Evolutionary conservation across 2,113 vertebrate species (phyloP).

Genomic region (Eolophus roseicapilla): DNA sequence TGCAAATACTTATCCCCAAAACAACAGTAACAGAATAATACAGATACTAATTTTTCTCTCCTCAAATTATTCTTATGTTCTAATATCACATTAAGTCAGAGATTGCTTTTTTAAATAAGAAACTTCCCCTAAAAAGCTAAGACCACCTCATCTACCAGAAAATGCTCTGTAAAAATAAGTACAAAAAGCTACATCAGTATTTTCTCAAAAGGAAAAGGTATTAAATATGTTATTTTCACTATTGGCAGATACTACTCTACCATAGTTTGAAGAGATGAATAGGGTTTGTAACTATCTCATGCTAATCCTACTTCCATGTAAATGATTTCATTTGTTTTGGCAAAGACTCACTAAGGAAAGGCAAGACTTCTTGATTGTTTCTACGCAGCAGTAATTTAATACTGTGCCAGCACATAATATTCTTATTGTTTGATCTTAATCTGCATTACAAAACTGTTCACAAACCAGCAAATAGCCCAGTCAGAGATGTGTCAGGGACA

Average conservation of each 20-base stretch:
- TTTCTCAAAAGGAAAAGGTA: not conserved
- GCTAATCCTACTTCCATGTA: not conserved
- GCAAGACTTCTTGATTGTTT: not conserved
- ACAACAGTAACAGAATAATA: not conserved
- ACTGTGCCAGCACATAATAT: not conserved
- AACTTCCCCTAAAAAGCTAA: not conserved
- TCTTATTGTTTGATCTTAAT: not conserved
- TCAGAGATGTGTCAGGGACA: not conserved
- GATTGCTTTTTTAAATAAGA: not conserved
- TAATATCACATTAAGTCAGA: not conserved
- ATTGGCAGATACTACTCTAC: not conserved
- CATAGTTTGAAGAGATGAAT: not conserved
- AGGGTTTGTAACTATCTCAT: not conserved
- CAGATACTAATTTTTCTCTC: not conserved
- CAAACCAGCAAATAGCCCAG: not conserved
- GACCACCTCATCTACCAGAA: not conserved
- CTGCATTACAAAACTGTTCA: not conserved
- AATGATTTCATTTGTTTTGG: not conserved
- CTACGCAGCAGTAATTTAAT: not conserved
- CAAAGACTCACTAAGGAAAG: not conserved
- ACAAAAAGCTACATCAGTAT: not conserved
- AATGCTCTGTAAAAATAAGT: not conserved
- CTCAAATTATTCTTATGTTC: not conserved
- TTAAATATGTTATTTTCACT: not conserved
- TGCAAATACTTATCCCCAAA: not conserved